Conservation (phyloP, 1,140 invertebrate genomes). For the Drosophila tristis region DNA sequence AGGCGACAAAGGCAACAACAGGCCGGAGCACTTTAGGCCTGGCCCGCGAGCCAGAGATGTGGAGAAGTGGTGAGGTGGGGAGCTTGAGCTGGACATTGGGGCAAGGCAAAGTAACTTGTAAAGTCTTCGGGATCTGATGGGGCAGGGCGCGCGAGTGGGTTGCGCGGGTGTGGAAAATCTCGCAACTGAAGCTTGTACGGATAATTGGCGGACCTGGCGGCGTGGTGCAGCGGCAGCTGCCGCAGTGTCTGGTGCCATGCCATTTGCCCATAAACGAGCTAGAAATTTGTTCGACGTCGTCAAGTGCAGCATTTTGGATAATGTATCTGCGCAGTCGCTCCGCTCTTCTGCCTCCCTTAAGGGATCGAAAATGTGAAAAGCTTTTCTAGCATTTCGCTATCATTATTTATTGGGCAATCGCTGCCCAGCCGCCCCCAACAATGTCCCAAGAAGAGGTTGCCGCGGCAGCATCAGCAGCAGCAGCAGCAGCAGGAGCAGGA, state of each 20-base stretch:
- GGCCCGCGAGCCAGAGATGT: not conserved
- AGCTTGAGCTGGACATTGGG: slow-evolving; percentile 49
- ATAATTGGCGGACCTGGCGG: slow-evolving; percentile 73
- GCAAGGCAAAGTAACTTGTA: slow-evolving; percentile 80
- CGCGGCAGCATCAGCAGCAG: not conserved
- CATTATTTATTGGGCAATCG: slow-evolving; percentile 75
- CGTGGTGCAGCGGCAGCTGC: slow-evolving; percentile 42
- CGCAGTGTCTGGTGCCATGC: slow-evolving; percentile 75
- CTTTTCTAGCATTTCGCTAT: slow-evolving; percentile 70
- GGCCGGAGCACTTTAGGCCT: slow-evolving; percentile 56
- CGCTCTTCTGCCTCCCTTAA: not conserved
- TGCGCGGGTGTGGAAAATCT: slow-evolving; percentile 59
- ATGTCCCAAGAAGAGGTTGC: slow-evolving; percentile 20
- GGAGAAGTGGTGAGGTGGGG: slow-evolving; percentile 1
- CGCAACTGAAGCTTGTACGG: slow-evolving; percentile 72
- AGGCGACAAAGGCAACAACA: slow-evolving; percentile 61
- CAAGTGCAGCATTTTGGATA: slow-evolving; percentile 75
- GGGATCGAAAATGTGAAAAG: slow-evolving; percentile 61
- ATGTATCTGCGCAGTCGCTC: slow-evolving; percentile 40
- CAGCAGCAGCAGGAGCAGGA: slow-evolving; percentile 12
- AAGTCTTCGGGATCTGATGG: slow-evolving; percentile 52
- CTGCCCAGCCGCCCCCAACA: slow-evolving; percentile 33
- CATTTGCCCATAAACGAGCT: slow-evolving; percentile 82
- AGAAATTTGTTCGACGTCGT: slow-evolving; percentile 73
- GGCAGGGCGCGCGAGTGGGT: slow-evolving; percentile 19